Conservation (phyloP, 2,888 invertebrate species). For the Lacanobia oleracea region DNA sequence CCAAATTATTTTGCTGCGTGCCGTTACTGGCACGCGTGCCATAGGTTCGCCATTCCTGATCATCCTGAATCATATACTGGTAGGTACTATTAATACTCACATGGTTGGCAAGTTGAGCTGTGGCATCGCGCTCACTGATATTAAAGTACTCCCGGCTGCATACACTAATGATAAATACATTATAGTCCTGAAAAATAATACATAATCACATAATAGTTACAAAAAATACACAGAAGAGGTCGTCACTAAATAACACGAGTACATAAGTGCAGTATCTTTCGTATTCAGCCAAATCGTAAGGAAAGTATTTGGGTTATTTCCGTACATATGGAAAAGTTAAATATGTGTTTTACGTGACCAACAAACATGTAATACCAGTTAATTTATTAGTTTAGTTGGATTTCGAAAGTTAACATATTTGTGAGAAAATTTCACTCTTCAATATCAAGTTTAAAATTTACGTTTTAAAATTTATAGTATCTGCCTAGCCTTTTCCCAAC, state of each 20-base stretch:
- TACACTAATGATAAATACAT: slow-evolving; percentile 97
- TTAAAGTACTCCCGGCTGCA: slow-evolving; percentile 94
- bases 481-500: too few relatives aligned
- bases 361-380: not conserved
- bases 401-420: slow-evolving; percentile 1
- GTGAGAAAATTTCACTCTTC: not conserved
- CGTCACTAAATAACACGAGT: not conserved
- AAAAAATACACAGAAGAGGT: not conserved
- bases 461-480: too few relatives aligned
- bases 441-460: too few relatives aligned
- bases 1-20: too few relatives aligned
- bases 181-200: slow-evolving; percentile 92
- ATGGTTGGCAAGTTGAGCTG: slow-evolving; percentile 90
- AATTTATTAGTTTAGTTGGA: not conserved
- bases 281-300: not conserved
- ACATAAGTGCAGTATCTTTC: not conserved
- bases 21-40: too few relatives aligned
- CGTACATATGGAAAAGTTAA: slow-evolving; percentile 14
- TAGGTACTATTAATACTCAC: slow-evolving; percentile 75
- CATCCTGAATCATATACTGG: too few relatives aligned
- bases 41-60: too few relatives aligned
- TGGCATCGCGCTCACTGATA: slow-evolving; percentile 93
- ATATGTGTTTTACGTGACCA: slow-evolving; percentile 7
- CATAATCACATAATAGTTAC: not conserved
- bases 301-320: too few relatives aligned